These are phyloP conservation scores for Trogon surrucura DNA, from an alignment of 2,113 vertebrate genomes.

Conservation along the genomic window DNA sequence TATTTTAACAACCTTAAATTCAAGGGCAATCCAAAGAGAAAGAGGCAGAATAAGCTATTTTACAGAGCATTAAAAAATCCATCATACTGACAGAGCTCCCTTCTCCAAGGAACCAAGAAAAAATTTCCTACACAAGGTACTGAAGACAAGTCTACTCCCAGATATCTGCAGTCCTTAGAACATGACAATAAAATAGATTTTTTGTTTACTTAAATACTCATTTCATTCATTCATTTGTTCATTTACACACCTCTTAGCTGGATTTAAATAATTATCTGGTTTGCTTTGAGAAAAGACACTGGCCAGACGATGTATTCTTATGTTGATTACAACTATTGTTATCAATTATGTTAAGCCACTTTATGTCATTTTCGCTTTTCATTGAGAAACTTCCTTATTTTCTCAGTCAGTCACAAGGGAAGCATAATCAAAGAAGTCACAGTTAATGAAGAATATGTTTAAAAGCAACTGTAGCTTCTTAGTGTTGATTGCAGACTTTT, in stretches of 20 bases:
- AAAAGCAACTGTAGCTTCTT: neutral
- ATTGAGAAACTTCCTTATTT: neutral
- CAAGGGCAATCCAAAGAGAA: slow-evolving; percentile 31
- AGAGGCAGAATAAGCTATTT: neutral
- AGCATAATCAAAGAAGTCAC: neutral
- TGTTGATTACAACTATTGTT: neutral
- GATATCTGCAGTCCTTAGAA: neutral
- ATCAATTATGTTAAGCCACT: neutral
- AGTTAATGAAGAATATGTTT: neutral
- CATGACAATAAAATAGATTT: neutral
- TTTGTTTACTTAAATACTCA: neutral
- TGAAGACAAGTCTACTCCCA: neutral
- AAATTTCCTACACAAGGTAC: neutral
- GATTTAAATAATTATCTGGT: neutral
- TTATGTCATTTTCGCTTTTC: neutral
- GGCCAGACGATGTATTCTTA: neutral
- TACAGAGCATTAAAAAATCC: neutral
- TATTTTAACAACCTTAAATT: slow-evolving; percentile 27
- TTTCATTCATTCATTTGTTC: neutral
- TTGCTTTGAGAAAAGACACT: neutral
- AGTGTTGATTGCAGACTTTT: neutral
- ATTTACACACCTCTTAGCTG: neutral
- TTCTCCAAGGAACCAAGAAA: neutral
- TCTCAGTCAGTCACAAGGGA: neutral
- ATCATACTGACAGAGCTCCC: neutral